Conservation (phyloP, 1,140 invertebrate species). For the Ostrea denselamellosa region DNA sequence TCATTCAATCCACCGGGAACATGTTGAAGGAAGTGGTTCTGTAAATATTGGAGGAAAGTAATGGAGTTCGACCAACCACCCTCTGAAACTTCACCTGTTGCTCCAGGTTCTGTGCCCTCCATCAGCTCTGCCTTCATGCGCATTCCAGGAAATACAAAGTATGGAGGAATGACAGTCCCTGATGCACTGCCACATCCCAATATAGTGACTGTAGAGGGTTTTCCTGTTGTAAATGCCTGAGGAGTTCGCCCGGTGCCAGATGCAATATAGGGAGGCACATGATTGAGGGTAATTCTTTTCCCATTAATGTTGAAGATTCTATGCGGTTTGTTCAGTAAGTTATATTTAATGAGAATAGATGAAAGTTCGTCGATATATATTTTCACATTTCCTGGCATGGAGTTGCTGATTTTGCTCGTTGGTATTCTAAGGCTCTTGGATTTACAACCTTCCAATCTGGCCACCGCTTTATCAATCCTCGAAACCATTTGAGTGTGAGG, state of each 20-base stretch:
- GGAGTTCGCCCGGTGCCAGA: background rate
- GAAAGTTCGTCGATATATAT: conserved; percentile 47
- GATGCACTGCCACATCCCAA: conserved; percentile 62
- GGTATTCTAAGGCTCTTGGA: conserved; percentile 38
- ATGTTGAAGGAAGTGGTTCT: background rate
- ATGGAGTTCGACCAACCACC: conserved; percentile 40
- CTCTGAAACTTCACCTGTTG: background rate
- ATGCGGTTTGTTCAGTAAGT: conserved; percentile 64
- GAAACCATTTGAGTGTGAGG: too few species aligned
- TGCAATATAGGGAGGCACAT: conserved; percentile 39
- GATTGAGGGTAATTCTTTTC: conserved; percentile 51
- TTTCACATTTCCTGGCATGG: background rate
- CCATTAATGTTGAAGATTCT: conserved; percentile 54
- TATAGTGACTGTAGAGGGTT: conserved; percentile 49
- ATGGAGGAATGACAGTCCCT: conserved; percentile 50
- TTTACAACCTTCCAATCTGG: background rate
- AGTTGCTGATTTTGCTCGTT: conserved; percentile 42
- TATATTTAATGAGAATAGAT: conserved; percentile 19
- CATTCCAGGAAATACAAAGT: conserved; percentile 54
- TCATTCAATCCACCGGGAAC: background rate
- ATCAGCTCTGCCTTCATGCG: conserved; percentile 48
- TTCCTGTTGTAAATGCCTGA: conserved; percentile 45
- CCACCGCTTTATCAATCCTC: too few species aligned
- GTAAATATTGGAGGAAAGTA: conserved; percentile 29
- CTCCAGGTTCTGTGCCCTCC: conserved; percentile 12